Evolutionary conservation across 2,888 invertebrate genomes (phyloP).

Genomic region (Sericinus montela): DNA sequence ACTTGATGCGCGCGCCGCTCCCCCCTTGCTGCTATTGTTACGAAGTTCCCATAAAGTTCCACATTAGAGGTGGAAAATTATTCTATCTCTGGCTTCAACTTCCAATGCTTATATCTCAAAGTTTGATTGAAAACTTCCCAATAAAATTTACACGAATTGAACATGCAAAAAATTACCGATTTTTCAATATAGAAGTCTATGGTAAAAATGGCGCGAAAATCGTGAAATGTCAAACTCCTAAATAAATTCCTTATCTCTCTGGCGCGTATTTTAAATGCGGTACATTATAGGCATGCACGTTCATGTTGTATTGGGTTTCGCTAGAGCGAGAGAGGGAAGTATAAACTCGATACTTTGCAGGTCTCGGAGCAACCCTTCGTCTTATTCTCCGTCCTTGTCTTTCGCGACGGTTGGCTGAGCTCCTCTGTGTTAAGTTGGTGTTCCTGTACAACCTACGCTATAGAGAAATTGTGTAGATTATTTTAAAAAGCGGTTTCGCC

Average conservation of each 20-base stretch:
- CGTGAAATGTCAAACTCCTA: conserved; percentile 35
- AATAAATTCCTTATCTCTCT: conserved; percentile 78
- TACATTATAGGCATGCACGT: conserved; percentile 70
- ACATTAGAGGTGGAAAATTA: conserved; percentile 52
- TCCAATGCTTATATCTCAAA: conserved; percentile 42
- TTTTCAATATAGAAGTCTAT: conserved; percentile 50
- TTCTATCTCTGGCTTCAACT: conserved; percentile 68
- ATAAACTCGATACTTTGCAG: conserved; percentile 58
- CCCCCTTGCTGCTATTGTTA: conserved; percentile 79
- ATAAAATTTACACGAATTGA: conserved; percentile 34
- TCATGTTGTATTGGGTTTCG: conserved; percentile 61
- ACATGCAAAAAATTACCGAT: conserved; percentile 50
- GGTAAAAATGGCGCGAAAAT: conserved; percentile 16
- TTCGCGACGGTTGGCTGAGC: conserved; percentile 73
- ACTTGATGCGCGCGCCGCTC: conserved; percentile 69
- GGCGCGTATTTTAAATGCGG: conserved; percentile 72
- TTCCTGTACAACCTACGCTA: background rate
- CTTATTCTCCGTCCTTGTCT: conserved; percentile 79
- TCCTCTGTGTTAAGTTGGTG: conserved; percentile 55
- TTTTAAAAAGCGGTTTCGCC: too few relatives aligned
- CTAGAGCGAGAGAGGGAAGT: conserved; percentile 31
- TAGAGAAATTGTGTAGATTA: background rate
- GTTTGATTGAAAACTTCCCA: conserved; percentile 11
- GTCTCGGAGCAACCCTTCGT: conserved; percentile 80
- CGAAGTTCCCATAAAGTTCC: conserved; percentile 68